Evolutionary conservation across 2,888 invertebrate species (phyloP).

Genomic region (Carterocephalus palaemon): DNA sequence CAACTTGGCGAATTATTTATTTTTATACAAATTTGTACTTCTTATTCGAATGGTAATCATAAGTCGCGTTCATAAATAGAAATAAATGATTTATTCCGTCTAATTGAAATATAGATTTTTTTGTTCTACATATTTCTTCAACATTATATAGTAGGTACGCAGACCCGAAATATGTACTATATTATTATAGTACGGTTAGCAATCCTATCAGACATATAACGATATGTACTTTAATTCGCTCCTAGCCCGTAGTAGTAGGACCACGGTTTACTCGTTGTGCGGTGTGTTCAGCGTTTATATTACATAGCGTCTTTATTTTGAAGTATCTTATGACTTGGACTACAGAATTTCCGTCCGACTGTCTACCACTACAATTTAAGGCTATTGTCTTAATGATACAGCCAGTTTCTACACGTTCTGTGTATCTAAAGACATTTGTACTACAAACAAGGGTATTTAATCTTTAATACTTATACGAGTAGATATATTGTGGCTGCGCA

Average conservation of each 20-base stretch:
- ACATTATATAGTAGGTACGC: too few species aligned
- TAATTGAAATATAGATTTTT: too few species aligned
- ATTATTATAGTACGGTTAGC: too few species aligned
- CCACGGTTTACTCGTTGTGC: too few species aligned
- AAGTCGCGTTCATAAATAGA: not conserved
- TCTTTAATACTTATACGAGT: slow-evolving; percentile 7
- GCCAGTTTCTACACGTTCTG: slow-evolving; percentile 59
- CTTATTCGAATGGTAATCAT: not conserved
- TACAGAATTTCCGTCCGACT: slow-evolving; percentile 47
- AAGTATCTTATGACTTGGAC: slow-evolving; percentile 31
- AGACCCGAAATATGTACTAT: too few species aligned
- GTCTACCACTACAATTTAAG: slow-evolving; percentile 70
- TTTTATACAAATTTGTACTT: too few species aligned
- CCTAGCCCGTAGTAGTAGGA: too few species aligned
- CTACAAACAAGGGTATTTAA: slow-evolving; percentile 29
- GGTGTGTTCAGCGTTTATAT: not conserved
- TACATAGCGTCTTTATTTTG: slow-evolving; percentile 8
- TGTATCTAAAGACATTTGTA: slow-evolving; percentile 49
- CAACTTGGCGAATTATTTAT: not conserved
- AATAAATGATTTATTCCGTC: not conserved
- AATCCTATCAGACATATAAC: too few species aligned
- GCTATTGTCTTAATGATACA: slow-evolving; percentile 73
- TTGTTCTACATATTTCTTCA: too few species aligned
- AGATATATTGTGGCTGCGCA: too few species aligned
- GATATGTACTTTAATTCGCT: too few species aligned